A percentile compares a stretch with the other conserved stretches of the same genome.
Conservation (phyloP, 2,113 vertebrate species). For the Uria lomvia region DNA sequence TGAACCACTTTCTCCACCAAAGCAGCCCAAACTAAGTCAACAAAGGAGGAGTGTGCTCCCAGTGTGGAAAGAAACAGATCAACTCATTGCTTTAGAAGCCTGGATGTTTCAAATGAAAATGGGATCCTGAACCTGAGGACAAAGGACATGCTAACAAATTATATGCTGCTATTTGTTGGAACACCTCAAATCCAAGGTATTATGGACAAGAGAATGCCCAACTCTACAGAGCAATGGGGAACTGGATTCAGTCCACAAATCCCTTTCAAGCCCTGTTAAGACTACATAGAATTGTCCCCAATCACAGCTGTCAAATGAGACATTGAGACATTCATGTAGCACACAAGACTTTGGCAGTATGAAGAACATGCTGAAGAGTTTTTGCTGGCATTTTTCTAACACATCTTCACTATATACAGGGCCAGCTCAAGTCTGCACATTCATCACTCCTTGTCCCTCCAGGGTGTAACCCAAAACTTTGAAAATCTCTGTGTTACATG, state of each 20-base stretch:
- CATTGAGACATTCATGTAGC: background rate
- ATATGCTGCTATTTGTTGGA: background rate
- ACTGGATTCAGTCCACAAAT: background rate
- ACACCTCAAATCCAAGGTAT: background rate
- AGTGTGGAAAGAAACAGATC: background rate
- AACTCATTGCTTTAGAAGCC: background rate
- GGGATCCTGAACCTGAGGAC: background rate
- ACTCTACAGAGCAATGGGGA: background rate
- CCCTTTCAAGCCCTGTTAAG: background rate
- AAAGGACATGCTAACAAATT: background rate
- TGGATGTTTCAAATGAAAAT: background rate
- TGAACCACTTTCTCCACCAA: conserved; percentile 39
- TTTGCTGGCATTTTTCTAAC: background rate
- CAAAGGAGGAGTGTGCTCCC: background rate
- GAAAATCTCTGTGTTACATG: background rate
- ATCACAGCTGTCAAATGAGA: background rate
- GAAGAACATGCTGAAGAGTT: background rate
- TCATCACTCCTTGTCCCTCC: background rate
- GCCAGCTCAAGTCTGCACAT: background rate
- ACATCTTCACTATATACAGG: background rate
- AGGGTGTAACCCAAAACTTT: background rate
- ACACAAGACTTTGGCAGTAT: background rate
- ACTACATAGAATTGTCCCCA: background rate
- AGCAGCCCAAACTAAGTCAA: conserved; percentile 7
- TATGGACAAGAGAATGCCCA: background rate